A percentile compares a stretch with the other conserved stretches of the same genome.
phyloP scores from a whole-genome alignment of 2,888 invertebrate genomes.

The Agriopis marginaria region DNA sequence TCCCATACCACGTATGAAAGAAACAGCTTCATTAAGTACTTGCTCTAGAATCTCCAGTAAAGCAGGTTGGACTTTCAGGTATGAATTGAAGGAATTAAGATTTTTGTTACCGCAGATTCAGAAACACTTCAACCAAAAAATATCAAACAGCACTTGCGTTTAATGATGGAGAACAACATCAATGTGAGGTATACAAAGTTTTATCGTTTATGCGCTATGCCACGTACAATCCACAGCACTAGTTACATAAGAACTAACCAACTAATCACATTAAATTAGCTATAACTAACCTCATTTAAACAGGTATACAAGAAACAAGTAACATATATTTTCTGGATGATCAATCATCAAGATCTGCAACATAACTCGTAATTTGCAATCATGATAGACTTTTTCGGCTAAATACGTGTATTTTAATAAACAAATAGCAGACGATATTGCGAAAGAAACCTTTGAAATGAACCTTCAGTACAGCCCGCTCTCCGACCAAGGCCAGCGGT shows the following conservation, averaged over 20 bases:
- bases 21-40: background rate
- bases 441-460: conserved; percentile 68
- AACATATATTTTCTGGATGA: background rate
- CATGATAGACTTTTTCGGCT: conserved; percentile 22
- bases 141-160: background rate
- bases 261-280: background rate
- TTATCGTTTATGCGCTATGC: background rate
- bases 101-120: background rate
- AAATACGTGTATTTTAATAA: conserved; percentile 48
- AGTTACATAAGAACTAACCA: background rate
- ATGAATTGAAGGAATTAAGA: background rate
- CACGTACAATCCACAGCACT: background rate
- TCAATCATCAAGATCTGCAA: conserved; percentile 1
- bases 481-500: conserved; percentile 78
- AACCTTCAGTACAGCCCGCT: conserved; percentile 70
- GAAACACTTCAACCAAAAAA: background rate
- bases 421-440: conserved; percentile 60
- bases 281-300: background rate
- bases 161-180: background rate
- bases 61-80: background rate
- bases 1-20: background rate
- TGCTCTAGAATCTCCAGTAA: background rate
- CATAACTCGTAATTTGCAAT: background rate
- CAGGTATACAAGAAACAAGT: background rate
- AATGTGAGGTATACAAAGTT: background rate